Percentiles rank a stretch among this genome's conserved stretches.
These are phyloP conservation scores for Linurgus olivaceus DNA, from an alignment of 2,797 vertebrate genomes.

Conservation along the genomic window DNA sequence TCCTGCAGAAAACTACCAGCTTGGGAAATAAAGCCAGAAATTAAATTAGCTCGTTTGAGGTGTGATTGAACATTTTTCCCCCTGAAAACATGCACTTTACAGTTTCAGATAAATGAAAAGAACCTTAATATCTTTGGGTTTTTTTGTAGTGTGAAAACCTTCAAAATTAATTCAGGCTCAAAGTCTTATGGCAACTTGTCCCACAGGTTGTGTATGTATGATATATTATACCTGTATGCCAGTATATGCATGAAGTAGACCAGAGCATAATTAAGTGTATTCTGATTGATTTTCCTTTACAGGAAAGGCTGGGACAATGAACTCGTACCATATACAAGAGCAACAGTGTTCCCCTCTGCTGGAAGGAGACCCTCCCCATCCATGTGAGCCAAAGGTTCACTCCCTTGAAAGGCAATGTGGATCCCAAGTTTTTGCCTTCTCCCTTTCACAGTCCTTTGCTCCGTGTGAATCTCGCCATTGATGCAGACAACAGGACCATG, in stretches of 20 bases:
- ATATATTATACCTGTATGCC: neutral
- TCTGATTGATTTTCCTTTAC: neutral
- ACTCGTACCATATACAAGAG: neutral
- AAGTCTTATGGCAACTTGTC: neutral
- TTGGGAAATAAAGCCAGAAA: constrained; percentile 42
- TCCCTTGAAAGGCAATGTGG: neutral
- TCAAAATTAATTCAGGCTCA: neutral
- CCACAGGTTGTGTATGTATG: neutral
- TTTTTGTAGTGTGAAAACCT: neutral
- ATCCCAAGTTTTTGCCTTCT: neutral
- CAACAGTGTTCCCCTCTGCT: neutral
- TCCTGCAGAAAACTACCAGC: constrained; percentile 24
- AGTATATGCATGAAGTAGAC: neutral
- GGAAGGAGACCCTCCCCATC: neutral
- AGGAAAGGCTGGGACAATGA: neutral
- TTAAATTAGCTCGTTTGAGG: constrained; percentile 42
- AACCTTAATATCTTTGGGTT: neutral
- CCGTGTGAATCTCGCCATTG: neutral
- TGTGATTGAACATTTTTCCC: neutral
- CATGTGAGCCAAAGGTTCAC: neutral
- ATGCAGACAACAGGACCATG: neutral
- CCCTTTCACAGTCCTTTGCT: neutral
- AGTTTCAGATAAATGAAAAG: neutral
- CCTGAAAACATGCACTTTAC: neutral
- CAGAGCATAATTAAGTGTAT: neutral